These are phyloP conservation scores for Frankliniella intonsa DNA, from an alignment of 2,888 invertebrate species.

Conservation along the genomic window DNA sequence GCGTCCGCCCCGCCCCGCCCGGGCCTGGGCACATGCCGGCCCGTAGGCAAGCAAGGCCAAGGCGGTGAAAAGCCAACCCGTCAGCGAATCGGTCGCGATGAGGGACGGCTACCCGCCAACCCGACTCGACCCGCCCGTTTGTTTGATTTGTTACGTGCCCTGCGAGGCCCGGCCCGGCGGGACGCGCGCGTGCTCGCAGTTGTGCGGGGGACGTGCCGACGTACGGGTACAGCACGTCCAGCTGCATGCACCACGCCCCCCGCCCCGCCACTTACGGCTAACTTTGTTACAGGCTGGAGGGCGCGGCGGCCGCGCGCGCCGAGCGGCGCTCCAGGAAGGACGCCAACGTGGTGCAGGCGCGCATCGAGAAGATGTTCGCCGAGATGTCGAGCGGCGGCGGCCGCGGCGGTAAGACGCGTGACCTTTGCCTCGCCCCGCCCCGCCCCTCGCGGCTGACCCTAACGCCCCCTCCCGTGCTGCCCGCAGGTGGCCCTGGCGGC, in stretches of 20 bases:
- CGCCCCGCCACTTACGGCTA: background rate
- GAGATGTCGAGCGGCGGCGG: constrained; percentile 36
- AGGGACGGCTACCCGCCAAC: constrained; percentile 36
- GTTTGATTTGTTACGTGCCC: background rate
- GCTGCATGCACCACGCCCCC: too few relatives aligned
- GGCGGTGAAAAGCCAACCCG: constrained; percentile 33
- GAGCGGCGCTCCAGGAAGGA: constrained; percentile 41
- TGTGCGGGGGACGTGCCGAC: background rate
- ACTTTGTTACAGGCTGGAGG: constrained; percentile 38
- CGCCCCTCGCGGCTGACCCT: background rate
- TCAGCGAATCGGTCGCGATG: constrained; percentile 38
- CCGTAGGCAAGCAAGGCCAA: constrained; percentile 1
- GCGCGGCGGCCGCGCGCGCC: constrained; percentile 37
- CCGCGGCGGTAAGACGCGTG: background rate
- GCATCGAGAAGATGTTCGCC: constrained; percentile 79
- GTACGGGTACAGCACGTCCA: too few relatives aligned
- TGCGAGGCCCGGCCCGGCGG: background rate
- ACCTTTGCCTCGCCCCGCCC: background rate
- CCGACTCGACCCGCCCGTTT: constrained; percentile 37
- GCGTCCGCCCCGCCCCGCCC: constrained; percentile 19
- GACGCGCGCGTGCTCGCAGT: background rate
- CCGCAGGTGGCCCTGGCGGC: background rate
- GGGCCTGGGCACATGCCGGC: too few relatives aligned
- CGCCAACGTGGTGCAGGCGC: constrained; percentile 71
- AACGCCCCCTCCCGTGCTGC: background rate